Evolutionary conservation across 2,797 vertebrate species (phyloP), one percentile per base, ranked within the genome.

Genomic region (Crocidura indochinensis): DNA sequence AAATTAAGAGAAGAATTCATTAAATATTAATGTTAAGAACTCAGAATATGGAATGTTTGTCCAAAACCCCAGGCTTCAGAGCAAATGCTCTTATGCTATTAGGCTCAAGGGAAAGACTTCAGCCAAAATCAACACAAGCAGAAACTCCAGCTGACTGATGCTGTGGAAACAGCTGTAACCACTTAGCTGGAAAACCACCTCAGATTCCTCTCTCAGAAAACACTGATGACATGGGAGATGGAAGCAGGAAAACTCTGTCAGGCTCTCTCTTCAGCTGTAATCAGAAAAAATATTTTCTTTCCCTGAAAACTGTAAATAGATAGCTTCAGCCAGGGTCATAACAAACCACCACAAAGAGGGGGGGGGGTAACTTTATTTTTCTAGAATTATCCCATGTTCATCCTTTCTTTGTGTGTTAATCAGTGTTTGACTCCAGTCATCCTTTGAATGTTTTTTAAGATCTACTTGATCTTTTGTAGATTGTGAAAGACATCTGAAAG

Each of bases 111-210:
- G 93, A 96, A 98, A 98, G 96, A 91, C 91, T 94, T 93, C 91
- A 98, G 98, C 98, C 98, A 99, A 99, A 98, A 98, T 97, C 98
- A 99, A 99, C 98, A 99, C 84, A 97, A 97, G 97, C 97, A 98
- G 98, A 97, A 98, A 98, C 98, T 98, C 98, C 98, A 98, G 98
- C 98, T 98, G 98, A 98, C 98, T 98, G 98, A 98, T 98, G 98
- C 97, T 98, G 98, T 98, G 98, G 98, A 98, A 98, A 98, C 99
- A 99, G 99, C 98, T 99, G 99, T 98, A 98, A 98, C 98, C 98
- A 98, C 98, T 99, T 99, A 99, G 97, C 97, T 97, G 96, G 97
- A 98, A 98, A 98, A 98, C 96, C 98, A 97, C 98, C 97, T 97
- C 97, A 97, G 98, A 98, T 98, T 98, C 98, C 98, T 98, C 97